Evolutionary conservation across 2,113 vertebrate species (phyloP).

Genomic region (Bolborhynchus lineola): DNA sequence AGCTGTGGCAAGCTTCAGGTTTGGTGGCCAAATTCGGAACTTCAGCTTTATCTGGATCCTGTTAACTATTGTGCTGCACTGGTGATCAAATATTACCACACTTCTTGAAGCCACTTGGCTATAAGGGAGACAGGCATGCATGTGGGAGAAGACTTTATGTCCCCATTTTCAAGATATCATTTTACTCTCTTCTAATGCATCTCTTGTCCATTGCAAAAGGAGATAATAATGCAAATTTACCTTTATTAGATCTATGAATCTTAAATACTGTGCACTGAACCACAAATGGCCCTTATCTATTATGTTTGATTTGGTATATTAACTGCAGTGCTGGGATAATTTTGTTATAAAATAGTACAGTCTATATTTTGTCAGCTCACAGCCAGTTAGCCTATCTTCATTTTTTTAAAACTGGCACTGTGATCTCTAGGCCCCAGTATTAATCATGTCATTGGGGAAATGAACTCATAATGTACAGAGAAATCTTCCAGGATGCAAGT

Average conservation of each 20-base stretch:
- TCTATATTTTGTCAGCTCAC: background rate
- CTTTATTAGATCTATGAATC: background rate
- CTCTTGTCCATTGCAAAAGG: background rate
- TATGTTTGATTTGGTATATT: background rate
- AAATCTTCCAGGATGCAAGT: background rate
- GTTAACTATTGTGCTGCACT: background rate
- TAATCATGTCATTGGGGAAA: background rate
- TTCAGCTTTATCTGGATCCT: background rate
- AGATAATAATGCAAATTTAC: background rate
- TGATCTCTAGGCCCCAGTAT: background rate
- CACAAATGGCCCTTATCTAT: background rate
- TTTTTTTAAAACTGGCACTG: background rate
- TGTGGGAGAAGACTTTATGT: background rate
- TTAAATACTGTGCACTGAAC: background rate
- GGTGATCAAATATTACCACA: background rate
- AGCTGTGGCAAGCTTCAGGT: background rate
- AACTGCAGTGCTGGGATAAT: background rate
- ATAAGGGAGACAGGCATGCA: background rate
- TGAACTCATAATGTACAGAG: background rate
- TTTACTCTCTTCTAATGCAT: background rate
- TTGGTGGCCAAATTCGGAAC: background rate
- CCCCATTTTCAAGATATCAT: background rate
- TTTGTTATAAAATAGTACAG: background rate
- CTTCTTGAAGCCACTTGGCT: background rate
- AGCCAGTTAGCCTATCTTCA: background rate